phyloP scores from a whole-genome alignment of 1,140 invertebrate species.

The Ericerus pela region DNA sequence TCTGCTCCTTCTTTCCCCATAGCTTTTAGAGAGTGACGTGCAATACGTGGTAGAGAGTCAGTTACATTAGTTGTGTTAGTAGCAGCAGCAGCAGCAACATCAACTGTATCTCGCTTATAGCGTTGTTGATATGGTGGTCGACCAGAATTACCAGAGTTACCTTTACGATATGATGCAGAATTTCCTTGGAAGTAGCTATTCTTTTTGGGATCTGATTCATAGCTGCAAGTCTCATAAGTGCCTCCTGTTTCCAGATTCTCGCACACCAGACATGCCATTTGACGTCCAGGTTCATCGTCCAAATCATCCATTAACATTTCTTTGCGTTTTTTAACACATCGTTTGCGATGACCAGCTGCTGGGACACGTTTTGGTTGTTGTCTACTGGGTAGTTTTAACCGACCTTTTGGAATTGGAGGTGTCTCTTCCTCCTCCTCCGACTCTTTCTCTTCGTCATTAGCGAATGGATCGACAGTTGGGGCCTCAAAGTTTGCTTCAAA shows the following conservation, averaged over 20 bases:
- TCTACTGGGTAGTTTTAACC: background rate
- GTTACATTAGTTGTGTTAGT: background rate
- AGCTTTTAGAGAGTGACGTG: background rate
- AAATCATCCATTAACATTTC: background rate
- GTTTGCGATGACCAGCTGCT: background rate
- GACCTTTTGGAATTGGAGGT: background rate
- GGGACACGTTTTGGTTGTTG: background rate
- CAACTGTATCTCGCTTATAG: background rate
- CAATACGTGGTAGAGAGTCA: background rate
- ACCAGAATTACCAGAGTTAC: background rate
- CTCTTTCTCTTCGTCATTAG: background rate
- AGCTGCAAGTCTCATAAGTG: conserved; percentile 53
- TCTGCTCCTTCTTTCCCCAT: too few species aligned
- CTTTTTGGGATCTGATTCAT: conserved; percentile 48
- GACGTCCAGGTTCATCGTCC: conserved; percentile 9
- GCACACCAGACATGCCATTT: conserved; percentile 41
- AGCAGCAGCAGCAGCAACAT: too few species aligned
- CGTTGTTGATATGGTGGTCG: conserved; percentile 1
- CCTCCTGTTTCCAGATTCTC: conserved; percentile 48
- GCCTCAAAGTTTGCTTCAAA: background rate
- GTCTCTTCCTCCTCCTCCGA: background rate
- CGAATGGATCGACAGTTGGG: background rate
- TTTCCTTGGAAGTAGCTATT: conserved; percentile 37
- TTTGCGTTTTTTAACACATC: conserved; percentile 3
- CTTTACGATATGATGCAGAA: background rate